Conservation (phyloP, 2,113 vertebrate genomes). For the Saguinus midas region DNA sequence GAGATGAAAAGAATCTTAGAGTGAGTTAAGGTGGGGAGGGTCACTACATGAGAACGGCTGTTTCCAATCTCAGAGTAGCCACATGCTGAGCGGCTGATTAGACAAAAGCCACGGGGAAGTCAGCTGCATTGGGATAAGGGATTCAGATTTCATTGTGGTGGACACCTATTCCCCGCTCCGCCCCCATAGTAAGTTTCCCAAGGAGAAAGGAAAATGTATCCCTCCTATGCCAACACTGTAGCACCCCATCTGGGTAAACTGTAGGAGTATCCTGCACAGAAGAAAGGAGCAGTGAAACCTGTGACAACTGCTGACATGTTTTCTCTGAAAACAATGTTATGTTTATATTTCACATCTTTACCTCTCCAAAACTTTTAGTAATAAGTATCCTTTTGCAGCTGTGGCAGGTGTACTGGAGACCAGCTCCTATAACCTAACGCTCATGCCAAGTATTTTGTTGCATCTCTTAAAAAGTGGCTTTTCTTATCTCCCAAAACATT, state of each 20-base stretch:
- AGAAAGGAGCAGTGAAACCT: neutral
- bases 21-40: neutral
- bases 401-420: neutral
- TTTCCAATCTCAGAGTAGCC: neutral
- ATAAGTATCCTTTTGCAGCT: neutral
- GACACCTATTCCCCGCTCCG: neutral
- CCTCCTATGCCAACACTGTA: neutral
- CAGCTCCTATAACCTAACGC: neutral
- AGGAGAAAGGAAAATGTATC: neutral
- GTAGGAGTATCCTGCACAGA: neutral
- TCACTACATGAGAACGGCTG: neutral
- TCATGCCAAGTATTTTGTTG: neutral
- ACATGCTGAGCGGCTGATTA: neutral
- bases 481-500: neutral
- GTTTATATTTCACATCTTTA: neutral
- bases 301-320: neutral
- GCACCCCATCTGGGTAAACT: neutral
- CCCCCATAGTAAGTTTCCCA: neutral
- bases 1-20: slow-evolving; percentile 35
- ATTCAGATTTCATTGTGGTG: neutral
- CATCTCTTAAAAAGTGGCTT: neutral
- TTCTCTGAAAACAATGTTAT: neutral
- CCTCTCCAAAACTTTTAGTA: neutral
- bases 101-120: neutral
- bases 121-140: neutral